Percentiles rank a stretch among this genome's conserved stretches.
These are phyloP conservation scores for Drosophila anomalata DNA, from an alignment of 2,888 invertebrate genomes.

Conservation along the genomic window DNA sequence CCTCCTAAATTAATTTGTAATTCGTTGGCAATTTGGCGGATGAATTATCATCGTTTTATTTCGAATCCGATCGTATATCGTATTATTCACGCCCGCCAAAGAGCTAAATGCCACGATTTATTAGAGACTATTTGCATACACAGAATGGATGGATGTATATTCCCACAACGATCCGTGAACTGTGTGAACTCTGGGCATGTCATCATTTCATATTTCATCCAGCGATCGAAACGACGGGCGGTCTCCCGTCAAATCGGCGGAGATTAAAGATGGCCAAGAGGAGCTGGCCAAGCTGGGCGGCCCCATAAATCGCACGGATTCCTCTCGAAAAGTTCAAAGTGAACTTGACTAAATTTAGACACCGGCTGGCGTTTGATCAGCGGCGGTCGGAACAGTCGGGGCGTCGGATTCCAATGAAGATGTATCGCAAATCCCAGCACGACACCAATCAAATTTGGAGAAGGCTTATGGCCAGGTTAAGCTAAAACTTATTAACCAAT, in stretches of 20 bases:
- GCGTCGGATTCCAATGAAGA: slow-evolving; percentile 44
- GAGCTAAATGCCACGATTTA: slow-evolving; percentile 61
- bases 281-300: slow-evolving; percentile 42
- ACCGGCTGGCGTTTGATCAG: slow-evolving; percentile 40
- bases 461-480: neutral
- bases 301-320: slow-evolving; percentile 49
- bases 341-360: slow-evolving; percentile 47
- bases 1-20: slow-evolving; percentile 81
- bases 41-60: slow-evolving; percentile 59
- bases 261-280: slow-evolving; percentile 42
- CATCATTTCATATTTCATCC: slow-evolving; percentile 47
- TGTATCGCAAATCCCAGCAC: slow-evolving; percentile 46
- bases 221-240: slow-evolving; percentile 9
- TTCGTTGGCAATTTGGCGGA: slow-evolving; percentile 78
- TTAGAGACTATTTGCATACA: slow-evolving; percentile 55
- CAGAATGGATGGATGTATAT: neutral
- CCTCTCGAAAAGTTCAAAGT: slow-evolving; percentile 54
- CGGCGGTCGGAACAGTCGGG: slow-evolving; percentile 11
- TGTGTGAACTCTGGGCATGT: slow-evolving; percentile 21
- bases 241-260: slow-evolving; percentile 44
- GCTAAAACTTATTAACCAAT: neutral
- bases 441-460: slow-evolving; percentile 30
- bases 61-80: slow-evolving; percentile 3
- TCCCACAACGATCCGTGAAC: slow-evolving; percentile 8
- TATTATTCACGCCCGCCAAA: slow-evolving; percentile 46